These are phyloP conservation scores for Morus bassanus DNA, from an alignment of 2,797 vertebrate species.

Conservation along the genomic window DNA sequence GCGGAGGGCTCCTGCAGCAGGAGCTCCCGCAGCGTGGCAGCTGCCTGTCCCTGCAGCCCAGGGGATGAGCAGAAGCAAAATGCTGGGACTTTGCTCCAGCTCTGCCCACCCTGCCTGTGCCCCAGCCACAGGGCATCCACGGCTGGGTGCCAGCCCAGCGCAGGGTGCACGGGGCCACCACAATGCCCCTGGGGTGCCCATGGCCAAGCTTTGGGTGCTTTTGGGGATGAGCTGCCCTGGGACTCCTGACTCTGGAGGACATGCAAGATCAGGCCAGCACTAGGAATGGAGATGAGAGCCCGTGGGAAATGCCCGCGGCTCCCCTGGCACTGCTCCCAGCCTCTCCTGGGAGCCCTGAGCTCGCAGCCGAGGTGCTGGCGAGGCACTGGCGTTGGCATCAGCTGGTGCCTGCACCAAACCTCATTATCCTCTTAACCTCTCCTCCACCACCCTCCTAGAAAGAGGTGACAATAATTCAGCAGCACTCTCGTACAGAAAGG, in stretches of 20 bases:
- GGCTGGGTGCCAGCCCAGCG: background rate
- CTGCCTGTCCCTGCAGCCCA: fast-evolving
- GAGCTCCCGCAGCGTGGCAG: fast-evolving
- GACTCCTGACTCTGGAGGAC: background rate
- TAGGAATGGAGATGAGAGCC: background rate
- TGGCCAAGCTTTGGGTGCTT: background rate
- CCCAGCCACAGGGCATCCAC: background rate
- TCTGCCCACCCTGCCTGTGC: fast-evolving
- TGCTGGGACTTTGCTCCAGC: background rate
- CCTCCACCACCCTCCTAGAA: background rate
- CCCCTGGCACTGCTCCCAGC: fast-evolving
- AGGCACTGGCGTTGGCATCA: fast-evolving
- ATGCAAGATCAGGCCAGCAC: background rate
- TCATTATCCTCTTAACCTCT: background rate
- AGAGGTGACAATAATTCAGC: background rate
- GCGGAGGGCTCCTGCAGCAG: background rate
- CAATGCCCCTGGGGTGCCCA: fast-evolving
- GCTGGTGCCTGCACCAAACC: background rate
- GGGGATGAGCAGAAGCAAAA: background rate
- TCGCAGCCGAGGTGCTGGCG: background rate
- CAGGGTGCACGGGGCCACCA: fast-evolving
- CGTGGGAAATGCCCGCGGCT: fast-evolving
- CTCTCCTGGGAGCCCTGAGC: background rate
- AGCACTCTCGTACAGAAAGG: background rate
- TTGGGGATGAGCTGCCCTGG: background rate